Conservation (phyloP, 2,797 vertebrate genomes). For the Liasis olivaceus region DNA sequence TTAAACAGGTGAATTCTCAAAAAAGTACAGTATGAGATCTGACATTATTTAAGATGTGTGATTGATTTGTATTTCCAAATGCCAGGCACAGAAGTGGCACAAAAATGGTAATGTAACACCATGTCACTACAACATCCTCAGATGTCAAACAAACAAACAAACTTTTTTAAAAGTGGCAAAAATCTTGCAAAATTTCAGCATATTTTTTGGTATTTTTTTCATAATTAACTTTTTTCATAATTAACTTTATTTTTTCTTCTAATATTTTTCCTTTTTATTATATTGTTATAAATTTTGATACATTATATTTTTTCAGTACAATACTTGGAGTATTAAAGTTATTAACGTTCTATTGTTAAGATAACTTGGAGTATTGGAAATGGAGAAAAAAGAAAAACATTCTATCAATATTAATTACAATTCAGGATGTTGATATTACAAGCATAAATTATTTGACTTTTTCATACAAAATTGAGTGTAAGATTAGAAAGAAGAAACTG, state of each 20-base stretch:
- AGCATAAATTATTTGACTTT: not conserved
- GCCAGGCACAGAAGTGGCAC: not conserved
- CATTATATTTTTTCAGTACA: not conserved
- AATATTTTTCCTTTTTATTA: not conserved
- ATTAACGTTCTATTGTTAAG: no score
- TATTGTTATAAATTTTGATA: not conserved
- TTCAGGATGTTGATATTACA: no score
- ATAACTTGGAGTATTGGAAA: no score
- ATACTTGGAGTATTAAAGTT: no score
- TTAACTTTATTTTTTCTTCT: no score
- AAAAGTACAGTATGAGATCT: not conserved
- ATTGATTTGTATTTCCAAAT: not conserved
- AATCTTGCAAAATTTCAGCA: not conserved
- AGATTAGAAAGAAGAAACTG: no score
- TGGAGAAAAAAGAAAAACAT: no score
- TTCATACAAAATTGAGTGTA: not conserved
- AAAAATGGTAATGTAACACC: not conserved
- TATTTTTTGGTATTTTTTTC: not conserved
- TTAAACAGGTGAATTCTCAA: not conserved
- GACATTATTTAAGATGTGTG: not conserved
- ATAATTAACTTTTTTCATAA: not conserved
- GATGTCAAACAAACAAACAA: not conserved
- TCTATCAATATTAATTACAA: no score
- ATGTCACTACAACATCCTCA: not conserved
- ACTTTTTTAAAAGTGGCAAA: not conserved